A percentile compares a stretch with the other conserved stretches of the same genome.
Conservation (phyloP, 2,888 invertebrate genomes). For the Polyommatus iphigenia region DNA sequence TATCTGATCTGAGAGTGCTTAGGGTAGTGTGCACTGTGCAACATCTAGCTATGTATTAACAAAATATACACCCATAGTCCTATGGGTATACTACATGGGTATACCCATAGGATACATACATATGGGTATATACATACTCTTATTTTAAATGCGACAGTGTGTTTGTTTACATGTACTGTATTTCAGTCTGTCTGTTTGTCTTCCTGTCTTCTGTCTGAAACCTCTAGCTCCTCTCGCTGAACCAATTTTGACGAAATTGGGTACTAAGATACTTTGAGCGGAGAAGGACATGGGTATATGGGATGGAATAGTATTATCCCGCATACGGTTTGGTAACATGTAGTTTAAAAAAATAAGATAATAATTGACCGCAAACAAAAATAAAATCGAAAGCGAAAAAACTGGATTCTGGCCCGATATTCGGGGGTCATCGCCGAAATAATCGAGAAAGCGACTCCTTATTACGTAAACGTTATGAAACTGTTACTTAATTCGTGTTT, state of each 20-base stretch:
- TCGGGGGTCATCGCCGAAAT: constrained; percentile 16
- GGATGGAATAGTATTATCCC: no score
- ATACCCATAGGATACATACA: no score
- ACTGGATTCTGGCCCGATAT: background rate
- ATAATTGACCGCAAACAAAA: background rate
- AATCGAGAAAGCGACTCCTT: constrained; percentile 5
- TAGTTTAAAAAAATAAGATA: background rate
- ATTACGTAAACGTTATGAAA: constrained; percentile 3
- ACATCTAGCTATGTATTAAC: no score
- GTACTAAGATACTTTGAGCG: background rate
- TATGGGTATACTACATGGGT: no score
- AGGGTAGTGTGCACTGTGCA: no score
- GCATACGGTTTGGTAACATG: background rate
- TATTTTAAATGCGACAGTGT: background rate
- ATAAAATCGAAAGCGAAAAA: background rate
- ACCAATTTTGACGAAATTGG: background rate
- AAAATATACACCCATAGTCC: no score
- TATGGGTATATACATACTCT: no score
- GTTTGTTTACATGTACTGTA: background rate
- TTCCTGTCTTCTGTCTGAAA: background rate
- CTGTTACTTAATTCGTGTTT: constrained; percentile 21
- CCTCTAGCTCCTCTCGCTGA: background rate
- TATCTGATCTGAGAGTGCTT: no score
- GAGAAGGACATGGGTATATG: background rate
- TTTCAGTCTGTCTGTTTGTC: no score